These are phyloP conservation scores for Alloscopus bannaensis DNA, from an alignment of 2,888 invertebrate species.

Conservation along the genomic window DNA sequence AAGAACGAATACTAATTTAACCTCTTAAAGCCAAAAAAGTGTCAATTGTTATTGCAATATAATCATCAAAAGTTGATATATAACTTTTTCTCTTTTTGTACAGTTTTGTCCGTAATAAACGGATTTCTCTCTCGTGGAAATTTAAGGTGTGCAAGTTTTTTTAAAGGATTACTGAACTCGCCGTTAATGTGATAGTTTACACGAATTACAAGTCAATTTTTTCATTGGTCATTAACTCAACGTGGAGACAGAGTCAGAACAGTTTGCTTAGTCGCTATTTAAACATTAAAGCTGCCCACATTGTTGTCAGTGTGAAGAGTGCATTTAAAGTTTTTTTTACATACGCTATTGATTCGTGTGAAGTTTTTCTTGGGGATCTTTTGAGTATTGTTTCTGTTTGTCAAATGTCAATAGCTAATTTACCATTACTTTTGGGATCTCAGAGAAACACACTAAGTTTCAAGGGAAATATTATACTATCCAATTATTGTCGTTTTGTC, in stretches of 20 bases:
- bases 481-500: constrained; percentile 30
- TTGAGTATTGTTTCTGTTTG: not conserved
- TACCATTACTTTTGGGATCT: constrained; percentile 49
- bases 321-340: constrained; percentile 2
- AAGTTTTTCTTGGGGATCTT: constrained; percentile 30
- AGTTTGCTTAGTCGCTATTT: too few species aligned
- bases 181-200: too few species aligned
- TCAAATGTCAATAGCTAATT: constrained; percentile 46
- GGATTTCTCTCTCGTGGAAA: too few species aligned
- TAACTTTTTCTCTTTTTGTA: constrained; percentile 1
- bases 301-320: too few species aligned
- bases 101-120: too few species aligned
- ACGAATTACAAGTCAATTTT: too few species aligned
- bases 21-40: constrained; percentile 19
- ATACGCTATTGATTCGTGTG: not conserved
- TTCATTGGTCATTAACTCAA: too few species aligned
- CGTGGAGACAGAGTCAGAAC: too few species aligned
- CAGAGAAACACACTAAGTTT: too few species aligned
- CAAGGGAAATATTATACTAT: constrained; percentile 17
- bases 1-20: not conserved
- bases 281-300: too few species aligned
- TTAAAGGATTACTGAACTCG: too few species aligned
- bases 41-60: constrained; percentile 26
- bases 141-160: too few species aligned
- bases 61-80: not conserved